A percentile compares a stretch with the other conserved stretches of the same genome.
Evolutionary conservation across 2,113 vertebrate species (phyloP).

Genomic region (Illadopsis cleaveri): DNA sequence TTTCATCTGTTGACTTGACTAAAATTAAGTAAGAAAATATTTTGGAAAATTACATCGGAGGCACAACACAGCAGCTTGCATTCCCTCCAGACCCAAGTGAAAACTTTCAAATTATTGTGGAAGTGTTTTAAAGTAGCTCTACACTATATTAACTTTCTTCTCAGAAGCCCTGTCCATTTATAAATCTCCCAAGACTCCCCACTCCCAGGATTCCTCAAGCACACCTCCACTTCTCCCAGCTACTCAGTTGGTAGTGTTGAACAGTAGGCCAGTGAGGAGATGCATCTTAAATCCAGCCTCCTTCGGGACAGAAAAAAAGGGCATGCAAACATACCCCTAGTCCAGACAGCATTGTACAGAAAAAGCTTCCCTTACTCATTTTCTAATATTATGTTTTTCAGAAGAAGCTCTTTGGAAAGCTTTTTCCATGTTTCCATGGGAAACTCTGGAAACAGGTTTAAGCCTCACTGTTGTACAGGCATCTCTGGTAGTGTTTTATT

Average conservation of each 20-base stretch:
- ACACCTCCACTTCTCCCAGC: neutral
- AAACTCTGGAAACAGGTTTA: neutral
- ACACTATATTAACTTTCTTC: neutral
- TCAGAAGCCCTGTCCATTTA: neutral
- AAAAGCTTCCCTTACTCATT: neutral
- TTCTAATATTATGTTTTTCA: neutral
- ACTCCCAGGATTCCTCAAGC: neutral
- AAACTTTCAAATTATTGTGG: neutral
- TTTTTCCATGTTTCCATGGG: neutral
- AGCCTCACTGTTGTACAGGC: neutral
- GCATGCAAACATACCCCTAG: neutral
- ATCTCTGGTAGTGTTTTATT: neutral
- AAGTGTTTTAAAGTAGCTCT: neutral
- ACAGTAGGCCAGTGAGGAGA: neutral
- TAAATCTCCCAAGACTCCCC: neutral
- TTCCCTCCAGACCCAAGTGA: neutral
- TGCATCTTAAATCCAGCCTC: neutral
- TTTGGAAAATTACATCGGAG: neutral
- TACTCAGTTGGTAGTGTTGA: neutral
- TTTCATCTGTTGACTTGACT: neutral
- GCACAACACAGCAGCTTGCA: neutral
- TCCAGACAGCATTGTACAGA: neutral
- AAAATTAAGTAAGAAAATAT: neutral
- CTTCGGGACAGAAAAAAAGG: neutral
- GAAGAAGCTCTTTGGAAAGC: neutral